Base-by-base conservation (phyloP, 2,888 invertebrate genomes). In the Ethmia dodecea region DNA sequence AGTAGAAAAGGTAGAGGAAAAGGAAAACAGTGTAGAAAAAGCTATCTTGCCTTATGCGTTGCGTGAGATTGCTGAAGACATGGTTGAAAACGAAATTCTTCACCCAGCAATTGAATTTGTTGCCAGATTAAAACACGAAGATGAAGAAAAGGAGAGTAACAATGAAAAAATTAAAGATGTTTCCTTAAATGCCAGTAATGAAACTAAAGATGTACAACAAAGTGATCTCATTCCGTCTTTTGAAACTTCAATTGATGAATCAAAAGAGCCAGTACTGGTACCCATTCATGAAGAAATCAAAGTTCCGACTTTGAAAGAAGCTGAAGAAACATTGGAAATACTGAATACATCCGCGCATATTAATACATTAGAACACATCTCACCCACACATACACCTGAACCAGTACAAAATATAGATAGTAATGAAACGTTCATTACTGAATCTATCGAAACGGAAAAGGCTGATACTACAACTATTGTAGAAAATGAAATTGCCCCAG, bases 381-480 rank as follows among this genome's bases (percentile, higher is more conserved):
- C 43, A 32, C 42, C 43, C 15, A 40, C 47, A 49, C 39, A 40
- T 35, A 53, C 49, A 58, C 64, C 72, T 67, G 67, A 64, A 41
- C 44, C 54, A 68, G 70, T 71, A 72, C 71, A 71, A 72, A 69
- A 42, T 55, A 48, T 40, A 16, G 22, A 34, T 26, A 26, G 20
- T 10, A 3, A 13, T 13, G n/a, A n/a, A n/a, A n/a, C n/a, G n/a
- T n/a, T n/a, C n/a, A n/a, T n/a, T n/a, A 26, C 35, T 37, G 30
- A 31, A 24, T 28, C 35, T 29, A 13, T 13, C 12, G 14, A 13
- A 20, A 38, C 31, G 16, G 52, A 49, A 43, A 40, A 45, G 37
- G 41, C 39, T 38, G 43, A 49, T 28, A 31, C 46, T 35, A 41
- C 41, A 30, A 4, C 26, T 13, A 18, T 14, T 18, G 22, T n/a